A percentile compares a stretch with the other conserved stretches of the same genome.
Evolutionary conservation across 2,113 vertebrate genomes (phyloP).

Genomic region (Vanacampus margaritifer): DNA sequence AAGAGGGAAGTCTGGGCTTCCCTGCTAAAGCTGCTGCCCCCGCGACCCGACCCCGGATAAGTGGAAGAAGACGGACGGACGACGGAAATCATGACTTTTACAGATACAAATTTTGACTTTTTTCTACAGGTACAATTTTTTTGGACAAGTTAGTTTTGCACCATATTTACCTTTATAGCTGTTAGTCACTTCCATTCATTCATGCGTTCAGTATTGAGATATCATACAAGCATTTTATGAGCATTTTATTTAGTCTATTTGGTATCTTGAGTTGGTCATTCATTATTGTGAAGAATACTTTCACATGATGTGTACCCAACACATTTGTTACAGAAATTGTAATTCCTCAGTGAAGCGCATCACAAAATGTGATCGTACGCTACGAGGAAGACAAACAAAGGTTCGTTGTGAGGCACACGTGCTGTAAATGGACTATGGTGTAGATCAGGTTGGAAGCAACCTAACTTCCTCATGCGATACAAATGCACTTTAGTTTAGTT

Average conservation of each 20-base stretch:
- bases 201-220: background rate
- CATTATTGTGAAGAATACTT: background rate
- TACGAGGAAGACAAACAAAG: conserved; percentile 24
- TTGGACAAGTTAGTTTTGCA: too few species aligned
- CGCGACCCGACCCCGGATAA: too few species aligned
- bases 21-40: too few species aligned
- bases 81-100: too few species aligned
- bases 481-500: background rate
- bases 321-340: background rate
- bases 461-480: background rate
- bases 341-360: background rate
- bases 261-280: background rate
- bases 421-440: conserved; percentile 32
- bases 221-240: background rate
- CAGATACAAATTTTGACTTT: too few species aligned
- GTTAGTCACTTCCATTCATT: background rate
- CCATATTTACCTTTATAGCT: too few species aligned
- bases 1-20: too few species aligned
- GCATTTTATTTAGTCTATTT: background rate
- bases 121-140: too few species aligned
- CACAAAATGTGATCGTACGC: background rate
- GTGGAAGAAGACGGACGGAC: too few species aligned
- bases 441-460: background rate
- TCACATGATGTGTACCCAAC: background rate
- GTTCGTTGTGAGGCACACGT: conserved; percentile 9